phyloP scores from a whole-genome alignment of 2,888 invertebrate species.

The Melanargia galathea region DNA sequence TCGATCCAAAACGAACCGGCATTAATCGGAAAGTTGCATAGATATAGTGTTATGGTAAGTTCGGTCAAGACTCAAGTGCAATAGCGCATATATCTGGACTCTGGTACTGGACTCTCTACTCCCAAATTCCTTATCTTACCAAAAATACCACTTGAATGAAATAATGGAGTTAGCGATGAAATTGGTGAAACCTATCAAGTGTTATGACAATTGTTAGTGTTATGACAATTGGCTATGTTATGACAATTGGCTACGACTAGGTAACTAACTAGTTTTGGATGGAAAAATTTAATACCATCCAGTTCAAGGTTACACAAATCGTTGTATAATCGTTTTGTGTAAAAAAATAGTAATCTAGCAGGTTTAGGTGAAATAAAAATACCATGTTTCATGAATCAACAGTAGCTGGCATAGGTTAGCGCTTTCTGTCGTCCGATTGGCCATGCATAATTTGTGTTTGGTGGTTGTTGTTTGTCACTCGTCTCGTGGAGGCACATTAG shows the following conservation, averaged over 20 bases:
- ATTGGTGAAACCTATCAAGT: neutral
- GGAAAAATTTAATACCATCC: neutral
- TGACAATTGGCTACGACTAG: no score
- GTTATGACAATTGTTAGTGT: no score
- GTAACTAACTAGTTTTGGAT: neutral
- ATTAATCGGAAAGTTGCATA: no score
- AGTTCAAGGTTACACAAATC: slow-evolving; percentile 4
- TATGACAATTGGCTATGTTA: no score
- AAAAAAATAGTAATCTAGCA: neutral
- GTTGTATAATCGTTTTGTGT: neutral
- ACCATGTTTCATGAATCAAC: no score
- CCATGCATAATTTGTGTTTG: no score
- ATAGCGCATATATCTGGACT: neutral
- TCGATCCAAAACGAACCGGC: neutral
- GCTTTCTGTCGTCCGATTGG: no score
- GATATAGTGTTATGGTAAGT: neutral
- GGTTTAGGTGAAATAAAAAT: neutral
- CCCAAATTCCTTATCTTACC: neutral
- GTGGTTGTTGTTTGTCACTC: no score
- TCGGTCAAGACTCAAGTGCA: slow-evolving; percentile 8
- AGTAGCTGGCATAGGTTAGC: no score
- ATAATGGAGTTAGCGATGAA: slow-evolving; percentile 1
- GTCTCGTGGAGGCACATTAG: no score
- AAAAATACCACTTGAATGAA: neutral
- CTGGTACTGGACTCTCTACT: no score